phyloP scores from a whole-genome alignment of 1,140 invertebrate species.

The Papilio xuthus region DNA sequence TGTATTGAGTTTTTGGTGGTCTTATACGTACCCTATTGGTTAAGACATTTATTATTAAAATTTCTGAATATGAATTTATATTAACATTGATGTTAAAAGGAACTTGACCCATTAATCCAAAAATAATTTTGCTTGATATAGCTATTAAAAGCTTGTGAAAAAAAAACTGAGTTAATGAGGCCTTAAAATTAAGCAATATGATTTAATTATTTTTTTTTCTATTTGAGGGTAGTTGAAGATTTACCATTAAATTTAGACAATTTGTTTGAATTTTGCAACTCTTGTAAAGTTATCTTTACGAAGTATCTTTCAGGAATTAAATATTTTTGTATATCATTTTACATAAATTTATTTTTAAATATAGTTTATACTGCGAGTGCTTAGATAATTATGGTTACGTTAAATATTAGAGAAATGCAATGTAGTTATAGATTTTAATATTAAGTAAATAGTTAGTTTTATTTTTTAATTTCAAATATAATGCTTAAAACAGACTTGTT shows the following conservation, averaged over 20 bases:
- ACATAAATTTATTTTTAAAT: constrained; percentile 19
- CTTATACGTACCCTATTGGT: too few relatives aligned
- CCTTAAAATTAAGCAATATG: too few relatives aligned
- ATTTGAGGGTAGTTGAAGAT: background rate
- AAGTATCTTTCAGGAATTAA: background rate
- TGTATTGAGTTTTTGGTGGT: too few relatives aligned
- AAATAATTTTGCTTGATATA: too few relatives aligned
- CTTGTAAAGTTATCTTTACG: background rate
- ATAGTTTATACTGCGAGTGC: constrained; percentile 5
- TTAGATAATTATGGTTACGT: constrained; percentile 24
- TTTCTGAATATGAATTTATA: too few relatives aligned
- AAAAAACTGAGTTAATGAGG: too few relatives aligned
- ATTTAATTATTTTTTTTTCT: too few relatives aligned
- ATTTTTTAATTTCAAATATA: constrained; percentile 29
- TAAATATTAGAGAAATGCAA: constrained; percentile 13
- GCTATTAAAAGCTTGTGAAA: too few relatives aligned
- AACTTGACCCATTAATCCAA: too few relatives aligned
- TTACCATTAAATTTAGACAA: background rate
- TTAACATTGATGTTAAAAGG: too few relatives aligned
- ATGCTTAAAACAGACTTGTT: background rate
- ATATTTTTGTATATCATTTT: background rate
- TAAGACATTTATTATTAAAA: too few relatives aligned
- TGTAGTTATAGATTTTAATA: constrained; percentile 1
- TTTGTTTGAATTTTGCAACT: background rate
- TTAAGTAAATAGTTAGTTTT: constrained; percentile 21